Conservation (phyloP, 2,113 vertebrate genomes). For the Centropus bengalensis region DNA sequence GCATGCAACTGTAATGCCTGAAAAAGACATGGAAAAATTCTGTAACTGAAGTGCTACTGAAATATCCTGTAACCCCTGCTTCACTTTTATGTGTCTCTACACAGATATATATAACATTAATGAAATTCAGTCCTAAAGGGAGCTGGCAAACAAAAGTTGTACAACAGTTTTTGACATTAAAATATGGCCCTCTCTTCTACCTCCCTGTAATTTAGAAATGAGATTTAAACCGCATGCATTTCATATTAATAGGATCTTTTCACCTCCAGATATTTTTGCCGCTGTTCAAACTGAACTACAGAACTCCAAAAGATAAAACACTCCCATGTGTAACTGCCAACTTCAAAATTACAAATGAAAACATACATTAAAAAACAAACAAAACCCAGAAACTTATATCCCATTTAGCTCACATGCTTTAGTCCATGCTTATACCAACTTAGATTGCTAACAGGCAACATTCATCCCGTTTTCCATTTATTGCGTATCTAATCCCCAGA, state of each 20-base stretch:
- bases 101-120: not conserved
- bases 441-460: not conserved
- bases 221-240: not conserved
- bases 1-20: not conserved
- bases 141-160: conserved; percentile 17
- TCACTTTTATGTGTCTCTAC: not conserved
- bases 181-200: not conserved
- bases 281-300: not conserved
- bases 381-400: not conserved
- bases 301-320: not conserved
- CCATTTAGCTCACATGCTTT: not conserved
- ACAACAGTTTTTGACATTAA: conserved; percentile 31
- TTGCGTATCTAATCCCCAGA: not conserved
- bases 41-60: conserved; percentile 10
- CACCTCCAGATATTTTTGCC: not conserved
- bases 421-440: not conserved
- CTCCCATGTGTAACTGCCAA: not conserved
- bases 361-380: not conserved
- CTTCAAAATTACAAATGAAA: not conserved
- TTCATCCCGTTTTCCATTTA: not conserved
- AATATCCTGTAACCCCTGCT: not conserved
- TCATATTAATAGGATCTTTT: not conserved
- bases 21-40: conserved; percentile 8
- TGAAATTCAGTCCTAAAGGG: conserved; percentile 14
- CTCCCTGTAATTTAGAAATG: not conserved